Conservation (phyloP, 2,888 invertebrate species). For the Archips crataeganus region DNA sequence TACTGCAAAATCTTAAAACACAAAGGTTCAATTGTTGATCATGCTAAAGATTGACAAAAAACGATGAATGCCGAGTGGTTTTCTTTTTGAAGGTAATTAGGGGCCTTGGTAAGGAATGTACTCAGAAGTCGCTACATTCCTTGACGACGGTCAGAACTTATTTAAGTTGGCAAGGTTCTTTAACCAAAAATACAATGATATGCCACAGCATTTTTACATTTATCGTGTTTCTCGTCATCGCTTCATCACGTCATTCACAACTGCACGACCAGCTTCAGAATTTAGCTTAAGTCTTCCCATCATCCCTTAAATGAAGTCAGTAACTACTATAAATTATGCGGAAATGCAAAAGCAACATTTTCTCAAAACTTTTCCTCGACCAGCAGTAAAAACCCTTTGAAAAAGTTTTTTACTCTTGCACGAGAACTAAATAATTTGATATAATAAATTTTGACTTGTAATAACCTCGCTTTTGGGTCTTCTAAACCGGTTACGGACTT, state of each 20-base stretch:
- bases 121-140: neutral
- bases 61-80: neutral
- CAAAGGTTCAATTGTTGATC: no score
- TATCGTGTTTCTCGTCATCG: neutral
- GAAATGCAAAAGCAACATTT: no score
- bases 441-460: conserved; percentile 3
- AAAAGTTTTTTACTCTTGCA: neutral
- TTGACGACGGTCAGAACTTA: neutral
- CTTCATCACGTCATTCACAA: no score
- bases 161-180: neutral
- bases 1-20: neutral
- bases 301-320: no score
- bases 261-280: no score
- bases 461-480: conserved; percentile 7
- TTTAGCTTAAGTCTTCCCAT: no score
- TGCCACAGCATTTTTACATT: neutral
- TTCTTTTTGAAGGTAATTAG: neutral
- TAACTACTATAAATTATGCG: no score
- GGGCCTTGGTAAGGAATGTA: neutral
- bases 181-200: neutral
- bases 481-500: conserved; percentile 2
- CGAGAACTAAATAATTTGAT: neutral
- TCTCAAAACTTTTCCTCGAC: neutral
- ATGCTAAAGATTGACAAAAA: neutral
- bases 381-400: neutral